Percentiles rank a stretch among this genome's conserved stretches.
Evolutionary conservation across 2,888 invertebrate genomes (phyloP).

Genomic region (Biston betularia): DNA sequence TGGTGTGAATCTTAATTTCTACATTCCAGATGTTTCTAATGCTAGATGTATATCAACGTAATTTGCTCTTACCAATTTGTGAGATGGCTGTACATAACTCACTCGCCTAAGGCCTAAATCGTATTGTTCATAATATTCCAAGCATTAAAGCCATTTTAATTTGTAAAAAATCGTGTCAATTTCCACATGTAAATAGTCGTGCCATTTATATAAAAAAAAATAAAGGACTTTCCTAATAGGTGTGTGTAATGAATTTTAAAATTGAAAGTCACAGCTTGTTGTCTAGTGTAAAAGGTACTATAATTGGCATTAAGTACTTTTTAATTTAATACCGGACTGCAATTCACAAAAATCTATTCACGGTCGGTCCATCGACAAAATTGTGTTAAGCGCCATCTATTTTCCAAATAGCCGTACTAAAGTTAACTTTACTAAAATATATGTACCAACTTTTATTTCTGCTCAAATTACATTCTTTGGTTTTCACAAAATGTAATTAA

Average conservation of each 20-base stretch:
- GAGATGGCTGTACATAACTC: constrained; percentile 50
- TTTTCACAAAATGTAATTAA: constrained; percentile 3
- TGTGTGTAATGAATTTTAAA: constrained; percentile 65
- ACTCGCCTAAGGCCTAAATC: constrained; percentile 63
- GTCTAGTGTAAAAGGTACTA: constrained; percentile 36
- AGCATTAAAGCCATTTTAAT: constrained; percentile 56
- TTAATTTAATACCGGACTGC: constrained; percentile 29
- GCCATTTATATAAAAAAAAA: constrained; percentile 68
- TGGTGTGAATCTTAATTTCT: background rate
- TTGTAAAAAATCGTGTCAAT: constrained; percentile 78
- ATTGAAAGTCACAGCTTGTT: constrained; percentile 58
- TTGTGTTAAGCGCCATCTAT: constrained; percentile 32
- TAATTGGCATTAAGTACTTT: constrained; percentile 38
- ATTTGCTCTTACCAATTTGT: constrained; percentile 33
- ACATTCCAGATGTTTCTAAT: background rate
- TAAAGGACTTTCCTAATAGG: constrained; percentile 64
- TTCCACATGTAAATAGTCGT: constrained; percentile 82
- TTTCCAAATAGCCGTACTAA: constrained; percentile 13
- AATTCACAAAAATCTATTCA: constrained; percentile 31
- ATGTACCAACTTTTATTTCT: background rate
- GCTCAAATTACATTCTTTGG: constrained; percentile 13
- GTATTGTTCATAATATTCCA: constrained; percentile 46
- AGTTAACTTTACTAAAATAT: background rate
- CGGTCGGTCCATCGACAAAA: constrained; percentile 5
- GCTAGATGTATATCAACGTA: too few species aligned